Conservation (phyloP, 2,797 vertebrate species). For the Cynodonichthys magdalenae region DNA sequence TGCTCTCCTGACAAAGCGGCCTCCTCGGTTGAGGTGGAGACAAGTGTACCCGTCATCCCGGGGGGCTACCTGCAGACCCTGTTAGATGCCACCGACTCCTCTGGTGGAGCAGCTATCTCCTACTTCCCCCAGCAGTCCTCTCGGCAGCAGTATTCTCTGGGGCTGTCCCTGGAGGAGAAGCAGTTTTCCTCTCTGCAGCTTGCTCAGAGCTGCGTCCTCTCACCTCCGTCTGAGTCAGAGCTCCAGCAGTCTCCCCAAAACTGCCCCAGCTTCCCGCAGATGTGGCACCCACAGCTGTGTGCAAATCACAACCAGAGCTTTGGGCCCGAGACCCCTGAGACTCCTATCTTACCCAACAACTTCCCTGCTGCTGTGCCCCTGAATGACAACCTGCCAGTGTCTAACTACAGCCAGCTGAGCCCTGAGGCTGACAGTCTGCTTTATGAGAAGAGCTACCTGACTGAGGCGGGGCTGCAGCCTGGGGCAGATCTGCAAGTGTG, state of each 20-base stretch:
- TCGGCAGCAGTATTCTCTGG: constrained; percentile 86
- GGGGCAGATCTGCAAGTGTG: constrained; percentile 93
- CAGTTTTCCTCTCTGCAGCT: constrained; percentile 91
- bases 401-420: constrained; percentile 88
- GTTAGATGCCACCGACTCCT: constrained; percentile 96
- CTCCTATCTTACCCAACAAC: constrained; percentile 84
- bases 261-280: constrained; percentile 85
- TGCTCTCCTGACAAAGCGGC: constrained; percentile 92
- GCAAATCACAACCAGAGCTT: constrained; percentile 81
- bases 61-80: constrained; percentile 98
- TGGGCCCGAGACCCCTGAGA: constrained; percentile 84
- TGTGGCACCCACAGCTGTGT: constrained; percentile 87
- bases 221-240: constrained; percentile 93
- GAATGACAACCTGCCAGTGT: constrained; percentile 84
- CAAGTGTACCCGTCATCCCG: constrained; percentile 93
- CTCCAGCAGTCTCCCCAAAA: constrained; percentile 93
- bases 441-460: constrained; percentile 93
- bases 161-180: constrained; percentile 88
- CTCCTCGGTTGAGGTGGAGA: constrained; percentile 87
- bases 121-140: constrained; percentile 91
- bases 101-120: constrained; percentile 85
- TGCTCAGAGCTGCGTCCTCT: constrained; percentile 92
- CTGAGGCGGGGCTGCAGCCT: constrained; percentile 84
- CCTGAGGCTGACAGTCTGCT: constrained; percentile 89
- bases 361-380: constrained; percentile 81